phyloP scores from a whole-genome alignment of 1,140 invertebrate species.

The Drosophila seguyi region DNA sequence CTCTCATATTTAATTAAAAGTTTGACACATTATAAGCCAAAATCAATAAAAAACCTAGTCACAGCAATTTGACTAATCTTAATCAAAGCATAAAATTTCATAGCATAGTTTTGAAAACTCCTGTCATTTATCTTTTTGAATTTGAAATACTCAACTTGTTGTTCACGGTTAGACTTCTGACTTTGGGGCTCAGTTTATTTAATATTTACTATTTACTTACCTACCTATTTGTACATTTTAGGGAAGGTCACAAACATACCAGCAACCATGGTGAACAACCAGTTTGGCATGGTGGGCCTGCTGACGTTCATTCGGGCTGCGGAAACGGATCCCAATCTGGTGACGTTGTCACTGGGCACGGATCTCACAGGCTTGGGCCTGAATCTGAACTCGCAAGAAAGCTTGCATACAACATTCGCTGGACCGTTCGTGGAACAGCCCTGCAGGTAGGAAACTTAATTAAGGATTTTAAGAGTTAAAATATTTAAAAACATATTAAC shows the following conservation, averaged over 20 bases:
- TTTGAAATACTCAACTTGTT: not conserved
- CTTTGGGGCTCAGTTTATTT: not conserved
- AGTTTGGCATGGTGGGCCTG: slow-evolving; percentile 99
- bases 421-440: slow-evolving; percentile 99
- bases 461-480: not conserved
- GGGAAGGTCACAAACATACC: slow-evolving; percentile 99
- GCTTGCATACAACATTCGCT: slow-evolving; percentile 98
- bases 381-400: slow-evolving; percentile 99
- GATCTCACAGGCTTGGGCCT: slow-evolving; percentile 98
- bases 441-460: slow-evolving; percentile 88
- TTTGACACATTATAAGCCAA: too few relatives aligned
- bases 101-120: not conserved
- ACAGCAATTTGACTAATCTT: too few relatives aligned
- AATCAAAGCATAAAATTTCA: too few relatives aligned
- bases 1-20: too few relatives aligned
- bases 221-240: slow-evolving; percentile 73
- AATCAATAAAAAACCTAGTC: too few relatives aligned
- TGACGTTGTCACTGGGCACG: slow-evolving; percentile 97
- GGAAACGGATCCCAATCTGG: slow-evolving; percentile 97
- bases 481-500: not conserved
- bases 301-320: slow-evolving; percentile 98
- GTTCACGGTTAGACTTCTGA: not conserved
- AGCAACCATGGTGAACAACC: slow-evolving; percentile 98
- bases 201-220: slow-evolving; percentile 1
- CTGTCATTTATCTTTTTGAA: not conserved